Evolutionary conservation across 2,113 vertebrate species (phyloP).

Genomic region (Nanorana parkeri): DNA sequence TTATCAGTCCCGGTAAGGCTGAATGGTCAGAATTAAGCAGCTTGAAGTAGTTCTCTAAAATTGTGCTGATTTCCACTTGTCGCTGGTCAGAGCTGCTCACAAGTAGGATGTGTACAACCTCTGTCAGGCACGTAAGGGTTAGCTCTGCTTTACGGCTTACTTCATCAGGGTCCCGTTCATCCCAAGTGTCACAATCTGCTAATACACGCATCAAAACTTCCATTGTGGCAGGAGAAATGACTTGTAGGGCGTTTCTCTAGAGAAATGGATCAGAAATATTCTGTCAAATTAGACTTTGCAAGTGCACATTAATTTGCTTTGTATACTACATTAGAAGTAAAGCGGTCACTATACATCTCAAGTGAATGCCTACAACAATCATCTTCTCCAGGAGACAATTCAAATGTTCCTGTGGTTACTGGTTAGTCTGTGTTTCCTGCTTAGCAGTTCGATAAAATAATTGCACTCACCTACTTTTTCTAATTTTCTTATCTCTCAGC

Average conservation of each 20-base stretch:
- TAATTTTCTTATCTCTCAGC: no score
- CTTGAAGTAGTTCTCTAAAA: conserved; percentile 97
- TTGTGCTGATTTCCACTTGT: conserved; percentile 91
- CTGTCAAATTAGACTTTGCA: not conserved
- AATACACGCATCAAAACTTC: conserved; percentile 94
- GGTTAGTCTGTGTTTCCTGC: no score
- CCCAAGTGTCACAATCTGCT: conserved; percentile 86
- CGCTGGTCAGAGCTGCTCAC: conserved; percentile 95
- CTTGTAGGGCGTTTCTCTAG: conserved; percentile 92
- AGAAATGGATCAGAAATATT: not conserved
- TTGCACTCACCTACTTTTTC: no score
- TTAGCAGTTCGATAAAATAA: no score
- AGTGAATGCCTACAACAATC: no score
- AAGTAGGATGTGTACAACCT: conserved; percentile 93
- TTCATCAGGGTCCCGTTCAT: conserved; percentile 81
- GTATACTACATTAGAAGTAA: no score
- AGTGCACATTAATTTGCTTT: no score
- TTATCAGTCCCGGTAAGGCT: conserved; percentile 74
- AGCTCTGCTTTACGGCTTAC: conserved; percentile 87
- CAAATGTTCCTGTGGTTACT: no score
- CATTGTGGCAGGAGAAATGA: conserved; percentile 97
- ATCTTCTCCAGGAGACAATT: no score
- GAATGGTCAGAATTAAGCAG: conserved; percentile 94
- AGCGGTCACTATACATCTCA: no score
- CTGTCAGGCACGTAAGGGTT: conserved; percentile 90